Percentiles rank a stretch among this genome's conserved stretches.
These are phyloP conservation scores for Decapterus maruadsi DNA, from an alignment of 2,797 vertebrate species.

Conservation along the genomic window DNA sequence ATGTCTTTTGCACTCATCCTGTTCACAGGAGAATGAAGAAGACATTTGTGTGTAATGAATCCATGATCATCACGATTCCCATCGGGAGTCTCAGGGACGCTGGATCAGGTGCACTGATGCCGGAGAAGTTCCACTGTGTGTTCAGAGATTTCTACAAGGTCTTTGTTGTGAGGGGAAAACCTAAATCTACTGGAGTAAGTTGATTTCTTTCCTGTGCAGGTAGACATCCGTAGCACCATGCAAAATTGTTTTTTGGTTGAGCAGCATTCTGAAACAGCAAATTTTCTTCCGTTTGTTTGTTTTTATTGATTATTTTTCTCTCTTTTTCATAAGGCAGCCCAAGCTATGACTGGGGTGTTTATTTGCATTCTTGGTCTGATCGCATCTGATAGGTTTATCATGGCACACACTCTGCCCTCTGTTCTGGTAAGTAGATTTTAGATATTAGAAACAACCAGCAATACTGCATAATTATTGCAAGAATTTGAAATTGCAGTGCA, in stretches of 20 bases:
- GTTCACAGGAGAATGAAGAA: constrained; percentile 71
- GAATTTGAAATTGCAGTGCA: neutral
- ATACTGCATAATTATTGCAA: neutral
- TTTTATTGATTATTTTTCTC: no score
- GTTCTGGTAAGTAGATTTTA: constrained; percentile 71
- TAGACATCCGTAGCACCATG: neutral
- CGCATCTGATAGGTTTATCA: no score
- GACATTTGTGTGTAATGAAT: constrained; percentile 79
- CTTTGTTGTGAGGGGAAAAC: constrained; percentile 76
- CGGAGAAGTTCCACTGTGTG: constrained; percentile 80
- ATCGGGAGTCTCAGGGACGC: constrained; percentile 59
- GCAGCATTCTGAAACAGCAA: neutral
- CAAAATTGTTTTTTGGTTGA: neutral
- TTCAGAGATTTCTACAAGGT: constrained; percentile 85
- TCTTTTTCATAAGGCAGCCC: constrained; percentile 74
- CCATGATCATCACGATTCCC: constrained; percentile 85
- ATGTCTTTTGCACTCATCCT: neutral
- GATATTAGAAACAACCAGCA: neutral
- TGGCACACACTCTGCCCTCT: constrained; percentile 44
- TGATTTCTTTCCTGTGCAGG: neutral
- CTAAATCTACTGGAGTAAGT: constrained; percentile 82
- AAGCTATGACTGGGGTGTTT: constrained; percentile 76
- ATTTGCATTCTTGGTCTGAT: constrained; percentile 66
- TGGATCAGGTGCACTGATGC: constrained; percentile 71
- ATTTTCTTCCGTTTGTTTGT: neutral